phyloP scores from a whole-genome alignment of 2,113 vertebrate genomes.

The Oenanthe melanoleuca region DNA sequence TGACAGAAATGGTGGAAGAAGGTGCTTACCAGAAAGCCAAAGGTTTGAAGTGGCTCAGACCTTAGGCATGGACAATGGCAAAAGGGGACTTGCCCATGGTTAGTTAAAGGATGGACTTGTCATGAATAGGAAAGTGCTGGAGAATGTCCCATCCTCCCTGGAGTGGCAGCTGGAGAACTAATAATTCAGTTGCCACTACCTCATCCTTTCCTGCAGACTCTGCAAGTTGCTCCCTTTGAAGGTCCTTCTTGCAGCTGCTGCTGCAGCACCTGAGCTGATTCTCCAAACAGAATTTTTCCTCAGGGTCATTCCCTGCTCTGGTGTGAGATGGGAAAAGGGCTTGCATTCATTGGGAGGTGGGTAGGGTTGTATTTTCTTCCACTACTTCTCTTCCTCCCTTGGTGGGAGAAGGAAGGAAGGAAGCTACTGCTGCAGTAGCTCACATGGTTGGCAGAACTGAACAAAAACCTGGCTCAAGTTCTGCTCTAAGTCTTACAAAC shows the following conservation, averaged over 20 bases:
- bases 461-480: not conserved
- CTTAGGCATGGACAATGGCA: not conserved
- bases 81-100: not conserved
- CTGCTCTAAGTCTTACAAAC: not conserved
- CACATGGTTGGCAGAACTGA: not conserved
- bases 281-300: slow-evolving; percentile 29
- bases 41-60: not conserved
- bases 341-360: not conserved
- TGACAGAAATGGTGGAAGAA: not conserved
- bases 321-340: not conserved
- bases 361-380: not conserved
- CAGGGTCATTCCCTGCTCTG: slow-evolving; percentile 29
- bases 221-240: slow-evolving; percentile 2
- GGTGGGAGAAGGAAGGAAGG: not conserved
- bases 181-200: slow-evolving; percentile 41
- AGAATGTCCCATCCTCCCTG: not conserved
- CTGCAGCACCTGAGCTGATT: slow-evolving; percentile 14
- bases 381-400: not conserved
- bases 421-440: slow-evolving; percentile 9
- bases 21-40: not conserved
- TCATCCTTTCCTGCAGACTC: slow-evolving; percentile 10
- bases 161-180: slow-evolving; percentile 35
- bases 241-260: slow-evolving; percentile 7
- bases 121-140: not conserved
- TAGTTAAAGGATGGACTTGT: not conserved